Percentiles rank a stretch among this genome's conserved stretches.
phyloP scores from a whole-genome alignment of 2,113 vertebrate genomes.

The Malurus elegans region DNA sequence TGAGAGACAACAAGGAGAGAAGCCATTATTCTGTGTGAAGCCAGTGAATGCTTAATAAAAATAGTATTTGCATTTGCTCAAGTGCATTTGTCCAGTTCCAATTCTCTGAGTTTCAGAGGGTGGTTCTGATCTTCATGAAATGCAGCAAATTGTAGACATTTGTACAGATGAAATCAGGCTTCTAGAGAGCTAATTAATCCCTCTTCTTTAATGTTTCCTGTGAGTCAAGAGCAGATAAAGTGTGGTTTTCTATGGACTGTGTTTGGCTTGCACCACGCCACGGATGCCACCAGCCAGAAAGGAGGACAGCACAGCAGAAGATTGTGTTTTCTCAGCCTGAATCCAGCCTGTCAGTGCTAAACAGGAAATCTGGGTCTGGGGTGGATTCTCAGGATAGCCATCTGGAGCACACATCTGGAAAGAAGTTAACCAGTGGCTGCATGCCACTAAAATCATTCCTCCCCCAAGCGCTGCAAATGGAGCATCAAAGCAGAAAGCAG shows the following conservation, averaged over 20 bases:
- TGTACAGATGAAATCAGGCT: background rate
- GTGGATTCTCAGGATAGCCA: constrained; percentile 27
- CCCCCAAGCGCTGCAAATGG: constrained; percentile 53
- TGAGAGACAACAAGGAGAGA: background rate
- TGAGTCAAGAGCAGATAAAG: background rate
- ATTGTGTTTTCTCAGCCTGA: background rate
- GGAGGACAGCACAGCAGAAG: background rate
- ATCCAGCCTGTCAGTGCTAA: background rate
- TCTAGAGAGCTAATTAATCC: background rate
- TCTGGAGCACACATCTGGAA: constrained; percentile 59
- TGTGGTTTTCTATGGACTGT: rapidly evolving
- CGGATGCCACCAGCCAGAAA: background rate
- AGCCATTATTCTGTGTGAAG: background rate
- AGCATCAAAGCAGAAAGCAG: constrained; percentile 61
- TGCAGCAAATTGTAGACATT: background rate
- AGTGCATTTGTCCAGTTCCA: background rate
- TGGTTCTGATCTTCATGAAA: background rate
- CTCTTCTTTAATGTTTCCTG: background rate
- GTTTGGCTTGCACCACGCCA: background rate
- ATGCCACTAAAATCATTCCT: constrained; percentile 45
- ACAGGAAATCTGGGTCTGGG: constrained; percentile 12
- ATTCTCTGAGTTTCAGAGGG: background rate
- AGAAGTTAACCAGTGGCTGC: constrained; percentile 50
- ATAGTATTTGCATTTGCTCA: rapidly evolving
- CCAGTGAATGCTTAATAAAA: background rate